phyloP scores from a whole-genome alignment of 2,888 invertebrate genomes.

The Aethes cnicana region DNA sequence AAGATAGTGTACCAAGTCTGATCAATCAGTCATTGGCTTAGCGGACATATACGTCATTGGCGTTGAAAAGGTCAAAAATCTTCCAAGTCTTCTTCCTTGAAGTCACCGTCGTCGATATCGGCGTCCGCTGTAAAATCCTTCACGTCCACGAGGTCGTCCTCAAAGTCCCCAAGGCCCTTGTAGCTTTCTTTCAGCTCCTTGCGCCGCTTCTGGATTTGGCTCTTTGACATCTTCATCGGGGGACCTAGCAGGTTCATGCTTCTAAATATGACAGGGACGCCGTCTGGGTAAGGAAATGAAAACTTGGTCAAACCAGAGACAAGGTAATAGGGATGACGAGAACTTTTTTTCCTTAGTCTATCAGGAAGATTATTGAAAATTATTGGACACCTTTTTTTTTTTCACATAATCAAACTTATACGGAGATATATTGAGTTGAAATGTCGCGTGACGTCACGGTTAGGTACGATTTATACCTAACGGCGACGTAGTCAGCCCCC shows the following conservation, averaged over 20 bases:
- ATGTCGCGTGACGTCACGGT: no score
- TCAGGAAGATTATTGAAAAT: no score
- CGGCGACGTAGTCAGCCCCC: no score
- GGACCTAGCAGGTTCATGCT: conserved; percentile 36
- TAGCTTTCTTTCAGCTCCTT: conserved; percentile 5
- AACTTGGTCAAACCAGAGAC: not conserved
- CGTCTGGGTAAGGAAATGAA: conserved; percentile 31
- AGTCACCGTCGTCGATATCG: conserved; percentile 7
- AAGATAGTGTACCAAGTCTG: no score
- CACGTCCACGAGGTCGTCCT: no score
- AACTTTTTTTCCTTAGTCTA: no score
- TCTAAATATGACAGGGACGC: conserved; percentile 31
- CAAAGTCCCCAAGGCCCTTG: not conserved
- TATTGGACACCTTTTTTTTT: no score
- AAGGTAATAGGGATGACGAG: not conserved
- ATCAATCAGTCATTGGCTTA: no score
- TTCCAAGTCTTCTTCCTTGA: conserved; percentile 56
- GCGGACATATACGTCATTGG: not conserved
- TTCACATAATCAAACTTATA: no score
- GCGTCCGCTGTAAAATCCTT: not conserved
- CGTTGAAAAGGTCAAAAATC: conserved; percentile 46
- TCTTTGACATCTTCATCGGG: conserved; percentile 13
- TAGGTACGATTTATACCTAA: no score
- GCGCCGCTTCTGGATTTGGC: not conserved
- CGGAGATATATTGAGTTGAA: no score